Evolutionary conservation across 2,797 vertebrate species (phyloP).

Genomic region (Cuculus canorus): DNA sequence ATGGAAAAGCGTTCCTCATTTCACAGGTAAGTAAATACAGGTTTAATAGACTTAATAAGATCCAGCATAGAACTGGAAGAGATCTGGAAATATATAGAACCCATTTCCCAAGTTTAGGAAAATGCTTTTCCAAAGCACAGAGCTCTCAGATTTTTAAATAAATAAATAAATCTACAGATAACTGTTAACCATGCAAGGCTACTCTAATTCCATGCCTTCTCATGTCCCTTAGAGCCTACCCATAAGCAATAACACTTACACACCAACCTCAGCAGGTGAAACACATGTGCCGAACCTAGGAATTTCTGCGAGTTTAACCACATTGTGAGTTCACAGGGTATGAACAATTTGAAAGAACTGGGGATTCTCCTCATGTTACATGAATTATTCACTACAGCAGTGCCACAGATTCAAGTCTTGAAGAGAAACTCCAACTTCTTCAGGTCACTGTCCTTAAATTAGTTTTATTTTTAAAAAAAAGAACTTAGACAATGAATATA

Average conservation of each 20-base stretch:
- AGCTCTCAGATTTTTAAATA: background rate
- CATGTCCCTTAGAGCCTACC: background rate
- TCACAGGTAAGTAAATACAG: background rate
- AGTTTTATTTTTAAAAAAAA: background rate
- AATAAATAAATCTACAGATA: background rate
- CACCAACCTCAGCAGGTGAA: background rate
- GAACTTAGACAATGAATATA: background rate
- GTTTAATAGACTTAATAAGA: background rate
- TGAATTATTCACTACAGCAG: background rate
- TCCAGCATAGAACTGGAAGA: background rate
- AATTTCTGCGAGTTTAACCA: background rate
- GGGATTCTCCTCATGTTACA: background rate
- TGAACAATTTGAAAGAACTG: background rate
- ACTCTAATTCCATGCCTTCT: background rate
- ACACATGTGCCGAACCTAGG: background rate
- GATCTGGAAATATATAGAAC: background rate
- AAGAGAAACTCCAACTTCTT: background rate
- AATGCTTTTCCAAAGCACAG: background rate
- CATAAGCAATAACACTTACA: background rate
- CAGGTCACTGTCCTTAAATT: slow-evolving; percentile 24
- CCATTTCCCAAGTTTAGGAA: background rate
- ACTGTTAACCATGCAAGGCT: background rate
- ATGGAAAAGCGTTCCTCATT: background rate
- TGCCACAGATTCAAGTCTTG: background rate
- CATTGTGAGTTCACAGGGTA: background rate